Percentiles rank a stretch among this genome's conserved stretches.
Evolutionary conservation across 2,797 vertebrate genomes (phyloP).

Genomic region (Thunnus albacares): DNA sequence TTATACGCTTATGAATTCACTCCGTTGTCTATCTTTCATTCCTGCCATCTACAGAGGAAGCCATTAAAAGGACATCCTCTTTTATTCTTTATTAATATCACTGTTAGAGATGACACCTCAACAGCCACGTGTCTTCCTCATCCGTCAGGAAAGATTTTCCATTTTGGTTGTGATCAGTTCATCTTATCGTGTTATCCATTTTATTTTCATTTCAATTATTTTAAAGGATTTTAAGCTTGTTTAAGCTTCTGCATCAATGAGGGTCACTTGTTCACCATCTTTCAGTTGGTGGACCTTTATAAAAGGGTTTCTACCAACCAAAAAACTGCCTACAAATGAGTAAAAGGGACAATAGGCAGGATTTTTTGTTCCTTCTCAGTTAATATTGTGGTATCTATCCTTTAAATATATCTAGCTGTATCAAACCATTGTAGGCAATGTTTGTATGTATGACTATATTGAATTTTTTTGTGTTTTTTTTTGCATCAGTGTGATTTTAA

Average conservation of each 20-base stretch:
- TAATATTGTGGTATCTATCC: no score
- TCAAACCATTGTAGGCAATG: no score
- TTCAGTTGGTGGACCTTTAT: not conserved
- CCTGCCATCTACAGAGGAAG: not conserved
- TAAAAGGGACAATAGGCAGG: not conserved
- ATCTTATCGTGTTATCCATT: not conserved
- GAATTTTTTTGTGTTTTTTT: not conserved
- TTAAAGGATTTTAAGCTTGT: not conserved
- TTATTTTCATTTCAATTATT: no score
- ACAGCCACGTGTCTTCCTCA: not conserved
- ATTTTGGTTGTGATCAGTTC: not conserved
- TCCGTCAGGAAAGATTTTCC: not conserved
- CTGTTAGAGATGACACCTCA: slow-evolving; percentile 1
- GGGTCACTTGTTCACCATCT: no score
- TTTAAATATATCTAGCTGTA: not conserved
- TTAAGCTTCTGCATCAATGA: not conserved
- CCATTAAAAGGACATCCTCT: not conserved
- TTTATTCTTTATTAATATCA: not conserved
- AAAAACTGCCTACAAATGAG: not conserved
- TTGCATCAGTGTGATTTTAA: no score
- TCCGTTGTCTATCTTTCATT: slow-evolving; percentile 6
- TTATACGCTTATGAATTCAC: not conserved
- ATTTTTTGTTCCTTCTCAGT: not conserved
- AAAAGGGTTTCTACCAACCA: not conserved
- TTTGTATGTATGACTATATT: not conserved